Conservation (phyloP, 2,888 invertebrate species). For the Acleris literana region DNA sequence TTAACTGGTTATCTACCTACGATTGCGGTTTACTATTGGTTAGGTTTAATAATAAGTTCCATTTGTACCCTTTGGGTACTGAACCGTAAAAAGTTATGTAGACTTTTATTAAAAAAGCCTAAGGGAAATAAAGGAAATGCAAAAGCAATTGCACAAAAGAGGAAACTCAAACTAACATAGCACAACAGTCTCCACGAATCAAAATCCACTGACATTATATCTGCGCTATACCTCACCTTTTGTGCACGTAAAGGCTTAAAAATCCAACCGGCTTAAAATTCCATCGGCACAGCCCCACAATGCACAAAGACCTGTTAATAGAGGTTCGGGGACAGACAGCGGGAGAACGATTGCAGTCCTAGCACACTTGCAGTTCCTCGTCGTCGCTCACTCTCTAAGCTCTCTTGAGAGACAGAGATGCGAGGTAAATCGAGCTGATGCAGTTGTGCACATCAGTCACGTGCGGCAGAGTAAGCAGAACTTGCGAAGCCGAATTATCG, state of each 20-base stretch:
- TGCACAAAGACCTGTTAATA: slow-evolving; percentile 36
- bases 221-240: not conserved
- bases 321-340: slow-evolving; percentile 29
- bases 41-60: too few relatives aligned
- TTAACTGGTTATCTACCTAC: too few relatives aligned
- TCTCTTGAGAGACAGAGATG: not conserved
- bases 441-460: slow-evolving; percentile 33
- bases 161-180: not conserved
- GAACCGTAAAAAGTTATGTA: too few relatives aligned
- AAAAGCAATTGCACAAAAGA: too few relatives aligned
- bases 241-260: slow-evolving; percentile 3
- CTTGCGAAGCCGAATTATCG: slow-evolving; percentile 29
- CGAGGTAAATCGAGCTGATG: slow-evolving; percentile 4
- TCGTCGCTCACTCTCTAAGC: not conserved
- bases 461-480: slow-evolving; percentile 27
- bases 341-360: slow-evolving; percentile 23
- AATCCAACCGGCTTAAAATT: slow-evolving; percentile 28
- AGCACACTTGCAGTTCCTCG: not conserved
- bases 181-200: not conserved
- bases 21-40: too few relatives aligned
- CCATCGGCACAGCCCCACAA: slow-evolving; percentile 22
- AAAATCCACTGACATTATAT: not conserved
- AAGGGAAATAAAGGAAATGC: too few relatives aligned
- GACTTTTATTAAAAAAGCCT: too few relatives aligned
- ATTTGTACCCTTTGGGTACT: too few relatives aligned